Percentiles rank a stretch among this genome's conserved stretches.
Conservation (phyloP, 2,888 invertebrate genomes). For the Leptopilina syphax region DNA sequence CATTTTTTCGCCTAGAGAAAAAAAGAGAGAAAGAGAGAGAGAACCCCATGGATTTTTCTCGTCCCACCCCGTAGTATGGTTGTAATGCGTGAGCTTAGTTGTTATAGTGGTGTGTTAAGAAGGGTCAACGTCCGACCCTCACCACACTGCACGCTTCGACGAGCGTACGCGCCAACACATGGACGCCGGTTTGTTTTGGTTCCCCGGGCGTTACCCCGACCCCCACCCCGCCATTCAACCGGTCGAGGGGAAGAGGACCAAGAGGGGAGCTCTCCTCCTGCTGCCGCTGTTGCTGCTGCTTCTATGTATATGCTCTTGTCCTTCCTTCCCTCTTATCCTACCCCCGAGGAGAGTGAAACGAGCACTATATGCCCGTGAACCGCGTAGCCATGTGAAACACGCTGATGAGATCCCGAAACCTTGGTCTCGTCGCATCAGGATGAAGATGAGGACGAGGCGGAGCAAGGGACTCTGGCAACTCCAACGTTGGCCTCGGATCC, state of each 20-base stretch:
- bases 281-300: neutral
- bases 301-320: neutral
- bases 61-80: constrained; percentile 17
- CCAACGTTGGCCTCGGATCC: constrained; percentile 5
- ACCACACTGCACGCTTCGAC: constrained; percentile 72
- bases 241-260: neutral
- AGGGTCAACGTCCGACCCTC: constrained; percentile 77
- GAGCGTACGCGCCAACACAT: constrained; percentile 69
- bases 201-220: constrained; percentile 67
- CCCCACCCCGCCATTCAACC: constrained; percentile 23
- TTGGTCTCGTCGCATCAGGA: constrained; percentile 38
- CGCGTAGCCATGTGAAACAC: constrained; percentile 23
- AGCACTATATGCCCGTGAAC: constrained; percentile 35
- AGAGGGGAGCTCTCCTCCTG: constrained; percentile 23
- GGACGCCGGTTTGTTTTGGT: constrained; percentile 76
- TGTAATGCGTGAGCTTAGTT: constrained; percentile 43
- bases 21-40: neutral
- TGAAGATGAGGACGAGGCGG: constrained; percentile 21
- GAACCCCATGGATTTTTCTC: constrained; percentile 15
- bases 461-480: constrained; percentile 9
- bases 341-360: neutral
- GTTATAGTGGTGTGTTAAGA: constrained; percentile 67
- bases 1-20: neutral
- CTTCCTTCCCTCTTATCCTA: constrained; percentile 13
- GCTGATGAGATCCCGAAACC: constrained; percentile 40